These are phyloP conservation scores for Cyclina sinensis DNA, from an alignment of 1,140 invertebrate genomes.

Conservation along the genomic window DNA sequence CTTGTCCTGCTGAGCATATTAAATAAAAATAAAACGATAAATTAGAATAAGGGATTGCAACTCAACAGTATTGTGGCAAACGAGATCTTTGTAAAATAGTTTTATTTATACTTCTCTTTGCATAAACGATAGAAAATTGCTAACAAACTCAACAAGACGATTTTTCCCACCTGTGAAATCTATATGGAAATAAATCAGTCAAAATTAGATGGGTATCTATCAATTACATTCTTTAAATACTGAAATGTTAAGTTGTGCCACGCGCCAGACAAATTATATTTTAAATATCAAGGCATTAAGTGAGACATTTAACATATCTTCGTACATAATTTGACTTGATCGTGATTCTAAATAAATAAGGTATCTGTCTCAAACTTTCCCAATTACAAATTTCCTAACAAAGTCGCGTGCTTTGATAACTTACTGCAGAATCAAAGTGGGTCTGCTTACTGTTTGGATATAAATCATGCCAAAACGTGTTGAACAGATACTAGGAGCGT, in stretches of 20 bases:
- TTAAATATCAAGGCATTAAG: neutral
- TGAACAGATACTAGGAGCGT: neutral
- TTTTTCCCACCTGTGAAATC: neutral
- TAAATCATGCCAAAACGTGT: conserved; percentile 16
- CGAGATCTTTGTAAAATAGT: too few species aligned
- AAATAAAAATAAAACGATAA: too few species aligned
- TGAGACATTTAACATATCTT: neutral
- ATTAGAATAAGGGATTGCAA: too few species aligned
- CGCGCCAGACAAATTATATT: conserved; percentile 18
- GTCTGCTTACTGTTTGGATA: neutral
- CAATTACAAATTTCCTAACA: neutral
- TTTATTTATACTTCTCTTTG: too few species aligned
- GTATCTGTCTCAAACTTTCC: neutral
- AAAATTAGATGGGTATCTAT: neutral
- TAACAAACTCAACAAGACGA: too few species aligned
- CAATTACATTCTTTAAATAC: neutral
- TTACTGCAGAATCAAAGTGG: conserved; percentile 9
- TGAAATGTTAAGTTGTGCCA: conserved; percentile 1
- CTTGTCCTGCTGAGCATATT: too few species aligned
- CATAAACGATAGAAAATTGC: too few species aligned
- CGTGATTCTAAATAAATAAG: neutral
- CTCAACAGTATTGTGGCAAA: too few species aligned
- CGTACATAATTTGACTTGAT: neutral
- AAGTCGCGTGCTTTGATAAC: conserved; percentile 23
- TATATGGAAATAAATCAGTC: neutral